Evolutionary conservation across 64 coral and sea anemone genomes (phyloP).

Genomic region (Orbicella faveolata): DNA sequence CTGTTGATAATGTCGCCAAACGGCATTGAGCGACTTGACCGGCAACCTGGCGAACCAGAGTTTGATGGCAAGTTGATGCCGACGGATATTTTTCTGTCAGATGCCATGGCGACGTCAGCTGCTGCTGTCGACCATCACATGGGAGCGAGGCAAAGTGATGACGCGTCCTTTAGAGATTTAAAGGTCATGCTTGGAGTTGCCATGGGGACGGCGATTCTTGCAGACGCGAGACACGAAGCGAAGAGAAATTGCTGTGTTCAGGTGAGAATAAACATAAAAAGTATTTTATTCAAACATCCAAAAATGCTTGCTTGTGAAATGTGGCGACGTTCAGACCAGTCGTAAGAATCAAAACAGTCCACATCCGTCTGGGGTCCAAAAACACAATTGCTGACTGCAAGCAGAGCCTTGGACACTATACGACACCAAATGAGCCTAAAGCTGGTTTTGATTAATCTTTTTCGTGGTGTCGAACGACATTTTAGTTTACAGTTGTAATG

Average conservation of each 20-base stretch:
- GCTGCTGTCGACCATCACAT: slow-evolving; percentile 45
- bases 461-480: too few relatives aligned
- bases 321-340: too few relatives aligned
- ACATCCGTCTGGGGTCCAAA: too few relatives aligned
- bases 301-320: too few relatives aligned
- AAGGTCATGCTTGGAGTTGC: slow-evolving; percentile 39
- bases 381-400: too few relatives aligned
- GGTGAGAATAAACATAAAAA: neutral
- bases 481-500: too few relatives aligned
- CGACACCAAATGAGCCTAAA: too few relatives aligned
- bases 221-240: slow-evolving; percentile 16
- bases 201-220: slow-evolving; percentile 37
- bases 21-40: slow-evolving; percentile 31
- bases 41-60: neutral
- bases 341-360: too few relatives aligned
- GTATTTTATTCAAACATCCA: too few relatives aligned
- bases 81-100: slow-evolving; percentile 9
- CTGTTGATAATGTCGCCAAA: slow-evolving; percentile 27
- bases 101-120: slow-evolving; percentile 47
- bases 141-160: slow-evolving; percentile 10
- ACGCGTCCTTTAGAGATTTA: slow-evolving; percentile 22
- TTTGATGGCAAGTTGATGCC: slow-evolving; percentile 42
- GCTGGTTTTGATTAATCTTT: too few relatives aligned
- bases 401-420: too few relatives aligned
- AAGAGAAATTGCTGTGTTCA: slow-evolving; percentile 34